These are phyloP conservation scores for Microctonus aethiopoides DNA, from an alignment of 2,888 invertebrate species.

Conservation along the genomic window DNA sequence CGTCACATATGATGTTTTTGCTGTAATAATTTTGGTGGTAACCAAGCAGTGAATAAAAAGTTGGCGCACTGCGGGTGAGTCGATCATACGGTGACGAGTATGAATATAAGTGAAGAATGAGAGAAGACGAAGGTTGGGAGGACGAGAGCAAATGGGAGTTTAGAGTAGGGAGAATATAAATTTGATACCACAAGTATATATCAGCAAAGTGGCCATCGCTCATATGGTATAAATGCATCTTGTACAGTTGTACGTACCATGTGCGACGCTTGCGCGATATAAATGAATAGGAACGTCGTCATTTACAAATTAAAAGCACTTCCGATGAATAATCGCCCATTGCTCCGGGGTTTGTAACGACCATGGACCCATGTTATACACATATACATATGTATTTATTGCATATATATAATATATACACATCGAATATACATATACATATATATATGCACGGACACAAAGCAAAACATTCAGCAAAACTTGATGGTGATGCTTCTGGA, in stretches of 20 bases:
- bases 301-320: conserved; percentile 55
- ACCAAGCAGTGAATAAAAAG: conserved; percentile 8
- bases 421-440: too few species aligned
- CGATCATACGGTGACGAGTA: conserved; percentile 15
- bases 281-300: conserved; percentile 46
- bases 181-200: conserved; percentile 35
- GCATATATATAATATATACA: too few species aligned
- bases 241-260: too few species aligned
- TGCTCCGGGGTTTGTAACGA: conserved; percentile 8
- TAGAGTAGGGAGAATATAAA: conserved; percentile 28
- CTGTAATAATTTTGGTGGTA: conserved; percentile 17
- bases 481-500: conserved; percentile 31
- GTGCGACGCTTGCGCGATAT: conserved; percentile 39
- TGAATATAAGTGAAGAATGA: not conserved
- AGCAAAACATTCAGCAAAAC: not conserved
- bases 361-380: conserved; percentile 1
- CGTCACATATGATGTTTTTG: conserved; percentile 11
- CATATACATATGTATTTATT: not conserved
- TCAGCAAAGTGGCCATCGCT: conserved; percentile 38
- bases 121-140: not conserved
- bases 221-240: conserved; percentile 45
- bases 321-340: conserved; percentile 47
- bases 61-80: conserved; percentile 21
- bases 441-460: too few species aligned
- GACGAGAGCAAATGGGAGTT: conserved; percentile 12